Evolutionary conservation across 2,113 vertebrate species (phyloP).

Genomic region (Ptyas mucosa): DNA sequence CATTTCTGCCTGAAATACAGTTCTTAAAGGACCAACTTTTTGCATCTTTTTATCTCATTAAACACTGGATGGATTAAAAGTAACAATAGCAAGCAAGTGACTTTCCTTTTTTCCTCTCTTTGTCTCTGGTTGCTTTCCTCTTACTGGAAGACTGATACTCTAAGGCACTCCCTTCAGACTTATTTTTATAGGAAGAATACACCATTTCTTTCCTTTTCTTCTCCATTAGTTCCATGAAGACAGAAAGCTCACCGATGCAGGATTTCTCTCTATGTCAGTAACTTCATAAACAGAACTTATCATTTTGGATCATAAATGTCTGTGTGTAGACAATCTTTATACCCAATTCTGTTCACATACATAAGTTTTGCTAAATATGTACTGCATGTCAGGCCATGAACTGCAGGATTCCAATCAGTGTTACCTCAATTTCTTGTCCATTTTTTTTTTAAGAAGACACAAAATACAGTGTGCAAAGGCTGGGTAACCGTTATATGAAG

Average conservation of each 20-base stretch:
- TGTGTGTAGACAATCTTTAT: background rate
- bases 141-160: background rate
- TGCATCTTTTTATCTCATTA: no score
- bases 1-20: no score
- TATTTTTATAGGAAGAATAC: background rate
- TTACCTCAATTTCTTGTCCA: background rate
- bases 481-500: background rate
- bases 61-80: no score
- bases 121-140: background rate
- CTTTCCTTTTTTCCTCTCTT: background rate
- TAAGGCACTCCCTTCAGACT: background rate
- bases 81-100: no score
- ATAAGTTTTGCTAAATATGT: background rate
- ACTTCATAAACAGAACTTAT: background rate
- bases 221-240: background rate
- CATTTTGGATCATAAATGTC: background rate
- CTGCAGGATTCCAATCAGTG: background rate
- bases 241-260: background rate
- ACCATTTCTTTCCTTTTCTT: background rate
- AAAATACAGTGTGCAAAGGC: background rate
- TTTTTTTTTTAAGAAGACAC: background rate
- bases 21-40: no score
- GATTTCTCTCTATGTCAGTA: background rate
- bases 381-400: background rate
- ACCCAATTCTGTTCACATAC: background rate